phyloP scores from a whole-genome alignment of 2,113 vertebrate species.

The Gopherus flavomarginatus region DNA sequence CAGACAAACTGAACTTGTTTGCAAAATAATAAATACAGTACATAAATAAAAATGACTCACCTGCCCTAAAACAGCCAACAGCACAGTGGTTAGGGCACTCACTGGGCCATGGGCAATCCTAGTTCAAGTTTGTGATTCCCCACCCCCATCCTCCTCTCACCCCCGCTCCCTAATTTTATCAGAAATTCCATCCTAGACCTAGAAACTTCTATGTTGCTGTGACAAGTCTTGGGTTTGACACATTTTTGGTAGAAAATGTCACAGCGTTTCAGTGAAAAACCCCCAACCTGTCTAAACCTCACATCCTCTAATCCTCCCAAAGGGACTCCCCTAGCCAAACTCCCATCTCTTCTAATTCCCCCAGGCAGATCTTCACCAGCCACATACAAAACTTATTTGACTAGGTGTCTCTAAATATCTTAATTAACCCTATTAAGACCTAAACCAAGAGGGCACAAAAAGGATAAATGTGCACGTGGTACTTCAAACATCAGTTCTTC shows the following conservation, averaged over 20 bases:
- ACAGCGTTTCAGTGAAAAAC: neutral
- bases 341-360: neutral
- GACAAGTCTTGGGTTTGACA: neutral
- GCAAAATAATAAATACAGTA: no score
- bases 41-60: neutral
- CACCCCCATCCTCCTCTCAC: no score
- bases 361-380: neutral
- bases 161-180: neutral
- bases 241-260: no score
- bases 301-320: neutral
- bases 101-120: neutral
- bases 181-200: neutral
- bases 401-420: no score
- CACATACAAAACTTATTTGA: no score
- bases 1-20: neutral
- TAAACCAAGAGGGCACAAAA: no score
- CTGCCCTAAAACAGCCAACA: neutral
- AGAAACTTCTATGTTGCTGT: neutral
- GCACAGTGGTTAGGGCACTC: neutral
- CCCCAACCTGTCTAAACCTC: neutral
- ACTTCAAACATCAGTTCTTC: no score
- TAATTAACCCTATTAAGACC: no score
- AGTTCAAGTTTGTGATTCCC: neutral
- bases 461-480: no score
- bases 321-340: neutral